A percentile compares a stretch with the other conserved stretches of the same genome.
phyloP scores from a whole-genome alignment of 2,888 invertebrate genomes.

The Erebia epiphron region DNA sequence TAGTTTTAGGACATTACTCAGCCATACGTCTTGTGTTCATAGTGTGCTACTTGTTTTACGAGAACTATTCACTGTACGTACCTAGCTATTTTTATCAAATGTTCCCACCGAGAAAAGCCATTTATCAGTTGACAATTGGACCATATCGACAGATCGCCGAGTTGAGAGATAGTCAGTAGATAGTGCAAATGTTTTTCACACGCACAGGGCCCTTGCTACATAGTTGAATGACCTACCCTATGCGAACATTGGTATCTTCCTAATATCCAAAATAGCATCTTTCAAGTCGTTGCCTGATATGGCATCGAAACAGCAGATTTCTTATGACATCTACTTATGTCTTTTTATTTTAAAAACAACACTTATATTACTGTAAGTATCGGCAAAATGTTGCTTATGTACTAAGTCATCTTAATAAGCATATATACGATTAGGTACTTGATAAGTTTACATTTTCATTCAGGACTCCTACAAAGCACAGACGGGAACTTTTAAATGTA shows the following conservation, averaged over 20 bases:
- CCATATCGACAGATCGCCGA: conserved; percentile 49
- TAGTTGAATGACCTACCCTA: conserved; percentile 68
- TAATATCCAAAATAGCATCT: conserved; percentile 54
- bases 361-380: not conserved
- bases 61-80: not conserved
- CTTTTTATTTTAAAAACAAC: not conserved
- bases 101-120: conserved; percentile 33
- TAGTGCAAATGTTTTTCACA: conserved; percentile 59
- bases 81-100: not conserved
- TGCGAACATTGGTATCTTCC: conserved; percentile 49
- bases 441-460: too few relatives aligned
- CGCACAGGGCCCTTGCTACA: conserved; percentile 37
- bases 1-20: too few relatives aligned
- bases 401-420: too few relatives aligned
- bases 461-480: too few relatives aligned
- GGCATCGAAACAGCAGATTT: conserved; percentile 40
- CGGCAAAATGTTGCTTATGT: not conserved
- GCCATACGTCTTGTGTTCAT: too few relatives aligned
- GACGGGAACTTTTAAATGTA: too few relatives aligned
- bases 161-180: conserved; percentile 43
- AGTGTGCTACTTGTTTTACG: too few relatives aligned
- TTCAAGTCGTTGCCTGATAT: conserved; percentile 58
- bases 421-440: too few relatives aligned
- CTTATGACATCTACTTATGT: not conserved
- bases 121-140: conserved; percentile 61